phyloP scores from a whole-genome alignment of 2,113 vertebrate species.

The Lasiurus cinereus region DNA sequence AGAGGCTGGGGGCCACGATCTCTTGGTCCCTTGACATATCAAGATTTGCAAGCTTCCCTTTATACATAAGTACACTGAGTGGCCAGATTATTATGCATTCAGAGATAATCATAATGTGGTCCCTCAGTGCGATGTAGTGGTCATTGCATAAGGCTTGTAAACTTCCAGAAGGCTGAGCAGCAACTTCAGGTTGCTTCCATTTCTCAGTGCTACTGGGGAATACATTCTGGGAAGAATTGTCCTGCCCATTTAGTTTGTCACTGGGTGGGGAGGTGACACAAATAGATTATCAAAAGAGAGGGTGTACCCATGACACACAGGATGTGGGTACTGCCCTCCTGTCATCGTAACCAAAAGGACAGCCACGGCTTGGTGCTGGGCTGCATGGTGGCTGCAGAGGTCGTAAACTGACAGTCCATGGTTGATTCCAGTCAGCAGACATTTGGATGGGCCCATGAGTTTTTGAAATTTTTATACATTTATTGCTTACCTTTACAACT shows the following conservation, averaged over 20 bases:
- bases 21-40: too few relatives aligned
- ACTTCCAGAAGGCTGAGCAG: neutral
- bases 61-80: too few relatives aligned
- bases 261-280: neutral
- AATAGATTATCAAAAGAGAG: neutral
- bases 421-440: neutral
- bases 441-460: neutral
- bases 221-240: neutral
- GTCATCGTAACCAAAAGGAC: neutral
- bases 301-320: neutral
- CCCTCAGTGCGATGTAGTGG: too few relatives aligned
- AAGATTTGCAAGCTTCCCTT: too few relatives aligned
- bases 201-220: neutral
- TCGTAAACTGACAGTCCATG: neutral
- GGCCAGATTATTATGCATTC: too few relatives aligned
- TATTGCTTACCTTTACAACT: neutral
- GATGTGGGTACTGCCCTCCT: neutral
- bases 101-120: too few relatives aligned
- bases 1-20: too few relatives aligned
- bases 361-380: neutral
- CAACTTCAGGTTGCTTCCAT: neutral
- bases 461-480: neutral
- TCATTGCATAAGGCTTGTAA: neutral
- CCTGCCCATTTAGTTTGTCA: neutral
- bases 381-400: neutral